Evolutionary conservation across 2,888 invertebrate genomes (phyloP).

Genomic region (Gonocerus acuteangulatus): DNA sequence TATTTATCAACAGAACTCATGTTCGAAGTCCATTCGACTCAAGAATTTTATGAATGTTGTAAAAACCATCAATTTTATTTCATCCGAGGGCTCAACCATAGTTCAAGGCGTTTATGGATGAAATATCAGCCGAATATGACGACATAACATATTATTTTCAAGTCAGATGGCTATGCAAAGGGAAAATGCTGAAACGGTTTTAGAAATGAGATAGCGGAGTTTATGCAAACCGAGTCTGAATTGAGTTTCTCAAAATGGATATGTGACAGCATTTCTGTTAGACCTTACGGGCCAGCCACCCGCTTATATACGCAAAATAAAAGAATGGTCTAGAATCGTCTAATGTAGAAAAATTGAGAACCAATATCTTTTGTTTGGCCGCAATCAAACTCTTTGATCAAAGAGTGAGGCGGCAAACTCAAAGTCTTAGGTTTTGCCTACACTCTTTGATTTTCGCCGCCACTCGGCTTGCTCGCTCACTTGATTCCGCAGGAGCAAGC

Average conservation of each 20-base stretch:
- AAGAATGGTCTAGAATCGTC: too few relatives aligned
- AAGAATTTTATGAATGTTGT: slow-evolving; percentile 5
- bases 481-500: too few relatives aligned
- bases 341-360: too few relatives aligned
- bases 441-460: too few relatives aligned
- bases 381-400: too few relatives aligned
- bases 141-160: slow-evolving; percentile 15
- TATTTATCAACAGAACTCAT: too few relatives aligned
- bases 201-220: slow-evolving; percentile 4
- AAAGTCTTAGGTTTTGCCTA: too few relatives aligned
- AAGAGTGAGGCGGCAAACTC: too few relatives aligned
- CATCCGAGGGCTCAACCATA: slow-evolving; percentile 7
- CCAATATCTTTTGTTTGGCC: too few relatives aligned
- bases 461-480: too few relatives aligned
- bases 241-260: slow-evolving; percentile 17
- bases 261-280: not conserved
- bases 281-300: too few relatives aligned
- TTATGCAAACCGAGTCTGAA: not conserved
- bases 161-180: slow-evolving; percentile 16
- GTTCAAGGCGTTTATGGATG: slow-evolving; percentile 15
- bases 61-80: slow-evolving; percentile 21
- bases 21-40: not conserved
- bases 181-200: slow-evolving; percentile 7
- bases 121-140: slow-evolving; percentile 13
- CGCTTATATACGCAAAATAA: too few relatives aligned